These are phyloP conservation scores for Deilephila elpenor DNA, from an alignment of 2,888 invertebrate species.

Conservation along the genomic window DNA sequence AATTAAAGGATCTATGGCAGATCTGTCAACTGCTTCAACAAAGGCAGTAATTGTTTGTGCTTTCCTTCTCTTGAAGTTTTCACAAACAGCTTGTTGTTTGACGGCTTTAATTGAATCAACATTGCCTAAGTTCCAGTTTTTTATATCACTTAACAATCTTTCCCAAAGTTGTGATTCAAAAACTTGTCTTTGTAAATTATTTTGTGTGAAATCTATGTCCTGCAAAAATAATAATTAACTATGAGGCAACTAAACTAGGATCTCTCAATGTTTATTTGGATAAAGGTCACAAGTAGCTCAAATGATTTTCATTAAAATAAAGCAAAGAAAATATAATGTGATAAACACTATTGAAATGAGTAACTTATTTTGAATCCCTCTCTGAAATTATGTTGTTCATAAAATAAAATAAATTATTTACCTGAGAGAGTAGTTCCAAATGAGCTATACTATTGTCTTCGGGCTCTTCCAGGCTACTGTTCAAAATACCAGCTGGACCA, in stretches of 20 bases:
- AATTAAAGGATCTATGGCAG: slow-evolving; percentile 72
- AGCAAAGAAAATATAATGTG: not conserved
- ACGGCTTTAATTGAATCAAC: slow-evolving; percentile 69
- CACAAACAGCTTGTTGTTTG: slow-evolving; percentile 68
- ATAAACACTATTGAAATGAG: not conserved
- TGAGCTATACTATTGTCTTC: slow-evolving; percentile 68
- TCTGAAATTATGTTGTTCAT: not conserved
- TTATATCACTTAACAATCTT: slow-evolving; percentile 62
- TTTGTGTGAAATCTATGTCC: slow-evolving; percentile 75
- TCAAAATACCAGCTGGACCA: slow-evolving; percentile 76
- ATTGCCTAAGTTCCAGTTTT: slow-evolving; percentile 55
- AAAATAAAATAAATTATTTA: slow-evolving; percentile 41
- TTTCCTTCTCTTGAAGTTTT: slow-evolving; percentile 66
- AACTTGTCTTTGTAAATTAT: slow-evolving; percentile 58
- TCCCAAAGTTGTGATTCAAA: slow-evolving; percentile 74
- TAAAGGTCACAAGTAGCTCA: too few species aligned
- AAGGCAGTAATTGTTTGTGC: slow-evolving; percentile 72
- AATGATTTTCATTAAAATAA: too few species aligned
- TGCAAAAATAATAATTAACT: slow-evolving; percentile 43
- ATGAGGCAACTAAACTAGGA: not conserved
- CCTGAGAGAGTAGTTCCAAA: slow-evolving; percentile 77
- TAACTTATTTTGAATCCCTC: too few species aligned
- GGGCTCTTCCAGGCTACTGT: slow-evolving; percentile 62
- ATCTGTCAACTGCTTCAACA: slow-evolving; percentile 76
- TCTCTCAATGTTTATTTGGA: not conserved